Base-by-base conservation (phyloP, 2,888 invertebrate species). In the Drosophila tripunctata region DNA sequence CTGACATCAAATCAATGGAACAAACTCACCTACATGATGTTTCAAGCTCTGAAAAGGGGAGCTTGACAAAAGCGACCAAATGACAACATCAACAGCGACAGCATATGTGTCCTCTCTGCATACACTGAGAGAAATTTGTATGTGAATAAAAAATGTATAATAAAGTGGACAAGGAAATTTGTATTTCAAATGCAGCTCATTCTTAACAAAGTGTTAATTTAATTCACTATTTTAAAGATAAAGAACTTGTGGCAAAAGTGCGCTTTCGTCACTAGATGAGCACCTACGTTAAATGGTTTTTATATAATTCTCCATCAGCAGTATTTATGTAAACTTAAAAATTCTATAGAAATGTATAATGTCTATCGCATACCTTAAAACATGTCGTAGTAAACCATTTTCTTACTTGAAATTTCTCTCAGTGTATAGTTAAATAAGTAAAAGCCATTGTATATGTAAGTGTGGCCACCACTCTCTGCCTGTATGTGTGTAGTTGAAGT, bases 1-100 rank as follows among this genome's bases (percentile, higher is more conserved):
- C 65, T 36, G 58, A 51, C 82, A 75, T 66, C 81, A 58, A 75
- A 82, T 81, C 77, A 82, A 79, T 85, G 79, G 77, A 38, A 60
- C 63, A 38, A 61, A 47, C 68, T 67, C 72, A 68, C 62, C 51
- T 69, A 47, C 19, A 41, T 2, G 51, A 19, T 14, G 24, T 7
- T 10, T n/a, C 19, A 7, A 15, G 17, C 24, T 24, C 12, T 12
- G 15, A 4, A 22, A 27, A 6, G 24, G 24, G 33, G 24, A 33
- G 24, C 22, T 50, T 56, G 75, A 85, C 81, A 83, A 79, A 76
- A 69, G 75, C 80, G 57, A 33, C 82, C 65, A 76, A 82, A 79
- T 80, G 86, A 75, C 83, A 83, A 85, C 73, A 74, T 67, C 62
- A 73, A 63, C 67, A 40, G 54, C 62, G 63, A 72, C 60, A 52